Percentiles rank a stretch among this genome's conserved stretches.
phyloP scores from a whole-genome alignment of 2,888 invertebrate species.

The Leptinotarsa rubiginosa region DNA sequence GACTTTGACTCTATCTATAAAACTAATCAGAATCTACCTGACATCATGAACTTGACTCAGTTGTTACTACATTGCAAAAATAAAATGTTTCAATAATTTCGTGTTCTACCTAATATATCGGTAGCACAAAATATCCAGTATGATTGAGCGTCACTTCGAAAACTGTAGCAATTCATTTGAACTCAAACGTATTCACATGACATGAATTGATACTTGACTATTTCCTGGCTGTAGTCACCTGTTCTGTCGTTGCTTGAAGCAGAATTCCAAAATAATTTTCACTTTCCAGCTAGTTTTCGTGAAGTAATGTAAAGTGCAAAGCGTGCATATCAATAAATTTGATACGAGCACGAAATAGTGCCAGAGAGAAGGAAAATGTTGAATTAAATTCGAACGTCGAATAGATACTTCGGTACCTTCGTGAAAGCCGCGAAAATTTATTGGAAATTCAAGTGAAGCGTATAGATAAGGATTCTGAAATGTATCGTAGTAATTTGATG shows the following conservation, averaged over 20 bases:
- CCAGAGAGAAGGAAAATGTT: not conserved
- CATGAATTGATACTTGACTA: not conserved
- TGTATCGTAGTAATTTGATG: not conserved
- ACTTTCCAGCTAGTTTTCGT: not conserved
- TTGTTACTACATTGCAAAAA: no score
- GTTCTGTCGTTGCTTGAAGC: not conserved
- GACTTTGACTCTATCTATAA: no score
- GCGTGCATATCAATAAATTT: constrained; percentile 7
- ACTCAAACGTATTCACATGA: no score
- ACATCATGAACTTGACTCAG: no score
- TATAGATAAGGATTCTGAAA: not conserved
- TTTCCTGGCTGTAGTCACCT: not conserved
- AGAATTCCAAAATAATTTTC: not conserved
- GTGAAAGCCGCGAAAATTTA: not conserved
- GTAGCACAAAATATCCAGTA: no score
- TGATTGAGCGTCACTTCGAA: no score
- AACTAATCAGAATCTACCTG: no score
- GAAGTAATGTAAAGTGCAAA: not conserved
- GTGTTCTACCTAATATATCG: no score
- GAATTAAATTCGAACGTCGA: not conserved
- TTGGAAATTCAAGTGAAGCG: not conserved
- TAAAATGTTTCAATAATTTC: no score
- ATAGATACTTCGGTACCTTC: not conserved
- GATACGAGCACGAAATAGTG: not conserved
- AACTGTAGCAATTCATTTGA: no score